Conservation (phyloP, 2,797 vertebrate genomes). For the Lepus oiostolus region DNA sequence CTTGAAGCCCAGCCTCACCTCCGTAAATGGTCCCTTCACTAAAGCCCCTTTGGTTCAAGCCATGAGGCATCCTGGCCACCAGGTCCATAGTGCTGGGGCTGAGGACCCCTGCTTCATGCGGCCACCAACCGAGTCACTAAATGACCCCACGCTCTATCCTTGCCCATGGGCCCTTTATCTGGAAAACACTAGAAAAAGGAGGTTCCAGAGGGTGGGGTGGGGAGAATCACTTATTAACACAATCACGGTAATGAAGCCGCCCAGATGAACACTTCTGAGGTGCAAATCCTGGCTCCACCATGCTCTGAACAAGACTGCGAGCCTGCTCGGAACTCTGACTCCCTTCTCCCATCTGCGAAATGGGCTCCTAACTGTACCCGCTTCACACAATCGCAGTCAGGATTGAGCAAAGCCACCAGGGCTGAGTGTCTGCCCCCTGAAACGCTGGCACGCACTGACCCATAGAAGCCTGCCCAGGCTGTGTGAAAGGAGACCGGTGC, state of each 20-base stretch:
- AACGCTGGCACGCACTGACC: fast-evolving
- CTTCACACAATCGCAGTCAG: background rate
- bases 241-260: background rate
- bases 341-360: background rate
- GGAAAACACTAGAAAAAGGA: background rate
- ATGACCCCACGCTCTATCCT: background rate
- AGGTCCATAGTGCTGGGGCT: background rate
- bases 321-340: fast-evolving
- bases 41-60: background rate
- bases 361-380: background rate
- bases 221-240: background rate
- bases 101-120: background rate
- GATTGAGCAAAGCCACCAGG: background rate
- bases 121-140: background rate
- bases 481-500: background rate
- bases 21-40: background rate
- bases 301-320: background rate
- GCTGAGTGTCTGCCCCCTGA: background rate
- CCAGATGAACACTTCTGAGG: background rate
- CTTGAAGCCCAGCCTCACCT: background rate
- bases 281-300: background rate
- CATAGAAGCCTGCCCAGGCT: fast-evolving
- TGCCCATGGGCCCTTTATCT: background rate
- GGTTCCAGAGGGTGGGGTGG: background rate
- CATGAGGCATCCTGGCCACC: background rate